phyloP scores from a whole-genome alignment of 1,140 invertebrate genomes.

The Euglossa dilemma region DNA sequence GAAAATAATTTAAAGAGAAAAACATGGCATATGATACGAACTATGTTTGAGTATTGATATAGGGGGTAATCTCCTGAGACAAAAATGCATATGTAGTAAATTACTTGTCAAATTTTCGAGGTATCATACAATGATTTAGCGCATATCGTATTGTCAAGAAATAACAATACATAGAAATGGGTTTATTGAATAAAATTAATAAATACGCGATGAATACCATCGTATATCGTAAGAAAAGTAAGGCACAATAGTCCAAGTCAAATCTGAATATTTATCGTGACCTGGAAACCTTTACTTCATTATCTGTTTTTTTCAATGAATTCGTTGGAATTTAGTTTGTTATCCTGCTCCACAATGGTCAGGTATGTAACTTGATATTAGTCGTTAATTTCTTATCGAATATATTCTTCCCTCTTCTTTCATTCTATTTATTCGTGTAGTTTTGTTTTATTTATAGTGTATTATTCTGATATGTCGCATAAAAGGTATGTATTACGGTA shows the following conservation, averaged over 20 bases:
- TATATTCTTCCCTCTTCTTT: neutral
- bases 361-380: neutral
- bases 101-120: too few species aligned
- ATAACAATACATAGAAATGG: too few species aligned
- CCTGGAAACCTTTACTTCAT: neutral
- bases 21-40: too few species aligned
- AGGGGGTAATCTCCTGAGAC: too few species aligned
- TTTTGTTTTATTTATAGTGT: neutral
- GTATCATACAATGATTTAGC: too few species aligned
- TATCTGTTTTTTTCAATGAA: neutral
- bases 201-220: neutral
- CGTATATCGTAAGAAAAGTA: neutral
- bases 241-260: neutral
- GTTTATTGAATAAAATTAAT: too few species aligned
- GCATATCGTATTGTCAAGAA: too few species aligned
- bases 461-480: neutral
- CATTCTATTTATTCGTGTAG: neutral
- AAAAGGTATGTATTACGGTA: neutral
- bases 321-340: slow-evolving; percentile 8
- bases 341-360: neutral
- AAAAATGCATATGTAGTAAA: too few species aligned
- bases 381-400: neutral
- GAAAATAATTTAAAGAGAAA: too few species aligned
- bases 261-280: slow-evolving; percentile 14
- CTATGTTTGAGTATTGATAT: too few species aligned